Conservation (phyloP, 2,888 invertebrate genomes). For the Malachius bipustulatus region DNA sequence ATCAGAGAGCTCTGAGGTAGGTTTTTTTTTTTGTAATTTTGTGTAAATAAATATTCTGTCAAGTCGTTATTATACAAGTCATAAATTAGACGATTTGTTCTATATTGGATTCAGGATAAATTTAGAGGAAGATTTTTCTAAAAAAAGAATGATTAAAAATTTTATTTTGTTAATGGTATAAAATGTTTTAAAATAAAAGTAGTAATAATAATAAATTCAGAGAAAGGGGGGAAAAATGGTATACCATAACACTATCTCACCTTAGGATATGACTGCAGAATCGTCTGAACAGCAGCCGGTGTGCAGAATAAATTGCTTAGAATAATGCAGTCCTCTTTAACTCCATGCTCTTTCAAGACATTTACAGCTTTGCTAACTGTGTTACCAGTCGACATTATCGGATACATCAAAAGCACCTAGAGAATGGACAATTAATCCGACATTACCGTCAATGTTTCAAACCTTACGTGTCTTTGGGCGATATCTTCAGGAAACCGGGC, state of each 20-base stretch:
- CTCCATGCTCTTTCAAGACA: constrained; percentile 87
- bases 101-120: no score
- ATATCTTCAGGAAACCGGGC: constrained; percentile 97
- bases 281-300: constrained; percentile 75
- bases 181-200: no score
- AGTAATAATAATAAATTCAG: constrained; percentile 6
- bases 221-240: no score
- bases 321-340: constrained; percentile 87
- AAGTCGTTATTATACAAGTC: no score
- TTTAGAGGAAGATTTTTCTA: no score
- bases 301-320: constrained; percentile 97
- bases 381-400: constrained; percentile 97
- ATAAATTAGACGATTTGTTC: no score
- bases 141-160: no score
- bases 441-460: not conserved
- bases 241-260: no score
- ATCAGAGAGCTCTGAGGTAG: no score
- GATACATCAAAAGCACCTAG: constrained; percentile 88
- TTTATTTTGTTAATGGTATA: no score
- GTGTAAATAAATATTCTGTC: no score
- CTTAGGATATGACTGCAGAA: constrained; percentile 71
- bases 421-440: constrained; percentile 13
- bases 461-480: constrained; percentile 51
- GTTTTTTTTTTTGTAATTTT: no score
- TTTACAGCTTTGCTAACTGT: constrained; percentile 90